Base-by-base conservation (phyloP, 2,797 vertebrate genomes). In the Chromobotia macracanthus region DNA sequence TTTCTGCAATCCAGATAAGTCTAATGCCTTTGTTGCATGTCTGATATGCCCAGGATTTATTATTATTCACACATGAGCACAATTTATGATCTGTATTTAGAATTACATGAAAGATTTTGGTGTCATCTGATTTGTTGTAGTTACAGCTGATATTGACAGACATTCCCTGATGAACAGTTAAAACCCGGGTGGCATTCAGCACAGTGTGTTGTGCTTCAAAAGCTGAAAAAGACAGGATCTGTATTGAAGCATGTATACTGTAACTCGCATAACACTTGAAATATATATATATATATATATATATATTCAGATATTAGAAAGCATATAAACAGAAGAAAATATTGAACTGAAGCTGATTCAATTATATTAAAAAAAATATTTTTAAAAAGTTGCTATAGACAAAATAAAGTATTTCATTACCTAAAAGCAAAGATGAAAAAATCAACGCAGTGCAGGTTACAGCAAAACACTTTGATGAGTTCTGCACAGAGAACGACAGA, bases 141-240 rank as follows among this genome's bases (percentile, higher is more conserved):
- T 44, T 56, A 66, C 75, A 82, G 35, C 16, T 55, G 1, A 82
- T 55, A 67, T 50, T 78, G 13, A 51, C 8, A 12, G 69, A 51
- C 8, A 44, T 41, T 74, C 70, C 69, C 35, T 10, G 63, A 31
- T 63, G n/a, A 38, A 82, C 55, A n/a, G 15, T 31, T 16, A 61
- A 8, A 61, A 61, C 23, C 0, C 2, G 56, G 3, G 1, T 28
- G 56, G 0, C 13, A 28, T 28, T 28, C 12, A 60, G 1, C 56
- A 28, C 23, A 15, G 12, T 31, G 15, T 28, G 55, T 56, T 56
- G 15, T 50, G 48, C 18, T 50, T 50, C 16, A 11, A 16, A 21
- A 56, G 19, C 55, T 56, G 11, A 23, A 56, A 56, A 56, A 19
- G 8, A 55, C 2, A 11, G 3, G 2, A 11, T 21, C 0, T 9